Base-by-base conservation (phyloP, 1,140 invertebrate genomes). In the Leptopilina boulardi region DNA sequence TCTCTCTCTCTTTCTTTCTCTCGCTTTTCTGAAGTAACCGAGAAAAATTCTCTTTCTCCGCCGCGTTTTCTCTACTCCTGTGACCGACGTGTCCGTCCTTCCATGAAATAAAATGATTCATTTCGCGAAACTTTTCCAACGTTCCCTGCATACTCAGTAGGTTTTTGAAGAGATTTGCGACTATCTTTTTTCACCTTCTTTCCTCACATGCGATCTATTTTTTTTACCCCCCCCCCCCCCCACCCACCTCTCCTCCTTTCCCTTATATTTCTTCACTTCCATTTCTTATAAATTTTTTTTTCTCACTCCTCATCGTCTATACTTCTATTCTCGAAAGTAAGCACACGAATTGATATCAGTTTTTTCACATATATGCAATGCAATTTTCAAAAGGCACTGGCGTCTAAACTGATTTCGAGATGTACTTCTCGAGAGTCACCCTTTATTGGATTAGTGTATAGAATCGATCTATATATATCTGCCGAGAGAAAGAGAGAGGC, bases 31-130 rank as follows among this genome's bases (percentile, higher is more conserved):
- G 51, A n/a, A 54, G 51, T 10, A 19, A 9, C 70, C 38, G 30
- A 75, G 74, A 54, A 79, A 79, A 82, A n/a, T n/a, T 79, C 79
- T 82, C 77, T 76, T 54, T 74, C 71, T 76, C 54, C 70, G 72
- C 70, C 72, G n/a, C 34, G 9, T 38, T 38, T 77, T 82, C 74
- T 54, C 74, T 54, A 70, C 19, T 47, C 59, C 83, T 86, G 86
- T 86, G 87, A 89, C 85, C 86, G 84, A 87, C 85, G 84, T 82
- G 84, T 89, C 77, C 84, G 80, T 81, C 80, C 84, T 83, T 79
- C 86, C 84, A 85, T 87, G 81, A 88, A 90, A 88, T 87, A 85
- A 88, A 88, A 89, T 88, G 86, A 88, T 88, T 88, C 85, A 87
- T 90, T 87, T 82, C 78, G 75, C 73, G 77, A 71, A 82, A 79